These are phyloP conservation scores for Parasteatoda lunata DNA, from an alignment of 2,888 invertebrate species.

Conservation along the genomic window DNA sequence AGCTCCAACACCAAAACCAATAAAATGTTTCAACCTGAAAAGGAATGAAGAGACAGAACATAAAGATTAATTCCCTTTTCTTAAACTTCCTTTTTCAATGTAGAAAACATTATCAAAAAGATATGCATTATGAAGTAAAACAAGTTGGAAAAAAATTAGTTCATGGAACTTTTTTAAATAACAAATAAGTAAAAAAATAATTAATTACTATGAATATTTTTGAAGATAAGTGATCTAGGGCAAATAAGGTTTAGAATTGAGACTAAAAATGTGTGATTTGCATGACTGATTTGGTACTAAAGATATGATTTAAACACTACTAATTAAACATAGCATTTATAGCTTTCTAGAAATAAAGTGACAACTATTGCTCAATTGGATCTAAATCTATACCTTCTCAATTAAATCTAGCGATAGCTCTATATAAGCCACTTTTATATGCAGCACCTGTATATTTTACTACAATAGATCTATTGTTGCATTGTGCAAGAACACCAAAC, in stretches of 20 bases:
- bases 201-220: neutral
- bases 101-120: neutral
- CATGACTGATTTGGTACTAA: too few species aligned
- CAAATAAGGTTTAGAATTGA: neutral
- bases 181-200: neutral
- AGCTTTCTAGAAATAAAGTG: too few species aligned
- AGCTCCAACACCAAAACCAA: conserved; percentile 97
- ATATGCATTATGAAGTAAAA: neutral
- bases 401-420: too few species aligned
- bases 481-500: too few species aligned
- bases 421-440: too few species aligned
- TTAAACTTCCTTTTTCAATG: neutral
- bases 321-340: too few species aligned
- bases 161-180: neutral
- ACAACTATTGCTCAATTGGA: too few species aligned
- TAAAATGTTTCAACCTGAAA: conserved; percentile 77
- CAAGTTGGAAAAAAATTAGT: neutral
- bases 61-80: neutral
- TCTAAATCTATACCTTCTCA: too few species aligned
- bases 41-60: neutral
- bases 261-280: too few species aligned
- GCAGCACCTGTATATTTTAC: too few species aligned
- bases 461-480: too few species aligned
- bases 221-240: neutral
- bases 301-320: too few species aligned